phyloP scores from a whole-genome alignment of 2,888 invertebrate species.

The Amiota minor region DNA sequence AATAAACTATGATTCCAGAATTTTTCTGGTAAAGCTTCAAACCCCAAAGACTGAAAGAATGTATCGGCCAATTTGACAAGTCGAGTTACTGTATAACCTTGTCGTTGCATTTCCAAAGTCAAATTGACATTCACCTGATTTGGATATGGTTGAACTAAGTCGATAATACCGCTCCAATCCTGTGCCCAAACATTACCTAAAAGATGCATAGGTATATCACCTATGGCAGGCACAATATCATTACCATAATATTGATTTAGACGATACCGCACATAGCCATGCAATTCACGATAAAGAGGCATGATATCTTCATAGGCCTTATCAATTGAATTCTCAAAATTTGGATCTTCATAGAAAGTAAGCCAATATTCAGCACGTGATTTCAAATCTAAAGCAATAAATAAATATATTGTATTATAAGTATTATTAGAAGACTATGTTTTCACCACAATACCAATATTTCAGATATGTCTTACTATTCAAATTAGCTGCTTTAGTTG shows the following conservation, averaged over 20 bases:
- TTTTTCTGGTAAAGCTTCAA: constrained; percentile 82
- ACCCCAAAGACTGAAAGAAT: constrained; percentile 87
- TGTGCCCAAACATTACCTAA: constrained; percentile 90
- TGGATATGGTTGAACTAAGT: constrained; percentile 81
- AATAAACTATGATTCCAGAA: constrained; percentile 91
- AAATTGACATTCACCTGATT: constrained; percentile 82
- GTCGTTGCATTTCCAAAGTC: constrained; percentile 80
- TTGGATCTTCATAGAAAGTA: constrained; percentile 80
- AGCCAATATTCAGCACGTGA: constrained; percentile 83
- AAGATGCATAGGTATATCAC: constrained; percentile 86
- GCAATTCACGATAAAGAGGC: constrained; percentile 87
- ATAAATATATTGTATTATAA: constrained; percentile 37
- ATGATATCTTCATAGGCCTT: constrained; percentile 81
- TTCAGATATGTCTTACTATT: constrained; percentile 75
- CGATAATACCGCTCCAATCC: constrained; percentile 77
- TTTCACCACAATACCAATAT: too few species aligned
- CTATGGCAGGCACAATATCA: constrained; percentile 77
- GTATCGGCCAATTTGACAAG: constrained; percentile 89
- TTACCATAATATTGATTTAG: constrained; percentile 82
- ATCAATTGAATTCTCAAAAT: constrained; percentile 81
- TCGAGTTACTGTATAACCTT: constrained; percentile 81
- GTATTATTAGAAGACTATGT: too few species aligned
- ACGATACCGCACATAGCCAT: constrained; percentile 85
- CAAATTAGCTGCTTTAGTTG: constrained; percentile 81
- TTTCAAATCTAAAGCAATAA: constrained; percentile 77